These are phyloP conservation scores for Hirtodrosophila histrioides DNA, from an alignment of 2,888 invertebrate species.

Conservation along the genomic window DNA sequence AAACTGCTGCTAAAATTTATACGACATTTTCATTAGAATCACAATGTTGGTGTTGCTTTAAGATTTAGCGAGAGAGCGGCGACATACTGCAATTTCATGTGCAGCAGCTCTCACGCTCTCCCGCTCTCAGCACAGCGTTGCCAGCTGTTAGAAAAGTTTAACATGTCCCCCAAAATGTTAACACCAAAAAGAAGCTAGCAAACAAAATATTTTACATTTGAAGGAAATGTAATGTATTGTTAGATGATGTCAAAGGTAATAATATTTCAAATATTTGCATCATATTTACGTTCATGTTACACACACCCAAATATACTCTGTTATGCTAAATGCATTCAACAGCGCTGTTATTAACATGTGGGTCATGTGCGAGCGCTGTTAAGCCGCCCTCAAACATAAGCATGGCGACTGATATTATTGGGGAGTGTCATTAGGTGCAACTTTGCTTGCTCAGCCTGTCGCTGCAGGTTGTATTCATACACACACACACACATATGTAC, in stretches of 20 bases:
- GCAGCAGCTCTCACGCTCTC: conserved; percentile 17
- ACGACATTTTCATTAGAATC: conserved; percentile 12
- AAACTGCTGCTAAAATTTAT: conserved; percentile 9
- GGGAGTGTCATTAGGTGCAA: conserved; percentile 43
- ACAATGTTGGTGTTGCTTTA: not conserved
- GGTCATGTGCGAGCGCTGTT: conserved; percentile 34
- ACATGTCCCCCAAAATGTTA: conserved; percentile 32
- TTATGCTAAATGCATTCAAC: not conserved
- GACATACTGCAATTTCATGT: conserved; percentile 16
- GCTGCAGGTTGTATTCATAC: conserved; percentile 20
- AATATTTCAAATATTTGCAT: too few species aligned
- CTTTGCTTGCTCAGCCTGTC: conserved; percentile 19
- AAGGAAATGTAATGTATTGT: too few species aligned
- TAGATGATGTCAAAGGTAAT: too few species aligned
- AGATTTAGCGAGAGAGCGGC: not conserved
- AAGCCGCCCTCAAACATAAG: conserved; percentile 20
- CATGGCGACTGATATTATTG: conserved; percentile 12
- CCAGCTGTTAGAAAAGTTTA: conserved; percentile 37
- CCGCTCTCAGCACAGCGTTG: conserved; percentile 40
- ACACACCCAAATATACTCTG: not conserved
- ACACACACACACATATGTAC: not conserved
- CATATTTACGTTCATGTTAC: too few species aligned
- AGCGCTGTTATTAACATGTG: conserved; percentile 33
- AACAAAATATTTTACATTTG: too few species aligned
- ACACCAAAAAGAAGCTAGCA: conserved; percentile 8